phyloP scores from a whole-genome alignment of 1,140 invertebrate species.

The Mylabris phalerata region DNA sequence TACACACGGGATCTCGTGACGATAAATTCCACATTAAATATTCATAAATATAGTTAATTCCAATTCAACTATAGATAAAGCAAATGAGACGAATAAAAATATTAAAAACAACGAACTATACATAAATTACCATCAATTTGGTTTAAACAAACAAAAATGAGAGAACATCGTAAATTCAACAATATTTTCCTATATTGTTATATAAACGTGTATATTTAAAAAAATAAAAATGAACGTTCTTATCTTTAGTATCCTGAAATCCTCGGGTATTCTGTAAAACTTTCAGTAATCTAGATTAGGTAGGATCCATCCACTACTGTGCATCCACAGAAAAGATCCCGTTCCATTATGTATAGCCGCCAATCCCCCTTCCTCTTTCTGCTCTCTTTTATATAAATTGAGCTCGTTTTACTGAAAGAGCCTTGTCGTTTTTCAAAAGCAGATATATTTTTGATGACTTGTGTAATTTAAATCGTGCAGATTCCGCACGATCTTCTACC shows the following conservation, averaged over 20 bases:
- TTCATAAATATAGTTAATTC: too few relatives aligned
- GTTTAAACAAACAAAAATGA: too few relatives aligned
- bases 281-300: constrained; percentile 33
- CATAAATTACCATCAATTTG: too few relatives aligned
- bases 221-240: background rate
- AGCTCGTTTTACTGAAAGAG: constrained; percentile 23
- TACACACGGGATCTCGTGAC: too few relatives aligned
- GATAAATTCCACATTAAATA: too few relatives aligned
- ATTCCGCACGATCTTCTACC: constrained; percentile 1
- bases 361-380: too few relatives aligned
- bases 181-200: too few relatives aligned
- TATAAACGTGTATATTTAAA: too few relatives aligned
- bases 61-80: too few relatives aligned
- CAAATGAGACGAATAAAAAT: too few relatives aligned
- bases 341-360: constrained; percentile 28
- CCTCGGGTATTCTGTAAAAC: constrained; percentile 27
- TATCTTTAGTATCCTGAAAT: constrained; percentile 26
- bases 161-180: too few relatives aligned
- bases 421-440: constrained; percentile 18
- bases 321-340: constrained; percentile 11
- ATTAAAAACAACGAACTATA: too few relatives aligned
- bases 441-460: constrained; percentile 22
- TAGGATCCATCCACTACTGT: constrained; percentile 21
- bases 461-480: constrained; percentile 17
- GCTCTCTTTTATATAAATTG: constrained; percentile 25